Conservation (phyloP, 2,113 vertebrate genomes). For the Pelobates fuscus region DNA sequence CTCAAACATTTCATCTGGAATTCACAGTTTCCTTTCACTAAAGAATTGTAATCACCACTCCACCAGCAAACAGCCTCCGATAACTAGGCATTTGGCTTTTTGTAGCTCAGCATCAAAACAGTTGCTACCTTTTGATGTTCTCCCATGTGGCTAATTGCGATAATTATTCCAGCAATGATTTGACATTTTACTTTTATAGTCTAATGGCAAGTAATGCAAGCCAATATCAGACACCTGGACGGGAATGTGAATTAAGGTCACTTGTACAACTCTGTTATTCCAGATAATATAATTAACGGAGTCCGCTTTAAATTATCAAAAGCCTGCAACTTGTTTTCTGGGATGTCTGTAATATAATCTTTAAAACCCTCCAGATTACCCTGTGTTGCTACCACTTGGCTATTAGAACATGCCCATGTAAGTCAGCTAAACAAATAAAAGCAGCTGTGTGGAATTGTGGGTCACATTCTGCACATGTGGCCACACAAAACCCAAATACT, state of each 20-base stretch:
- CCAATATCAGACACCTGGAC: constrained; percentile 13
- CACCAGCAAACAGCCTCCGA: constrained; percentile 24
- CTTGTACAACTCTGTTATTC: constrained; percentile 2
- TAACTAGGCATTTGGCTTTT: constrained; percentile 37
- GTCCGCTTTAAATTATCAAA: background rate
- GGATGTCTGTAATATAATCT: background rate
- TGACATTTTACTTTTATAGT: constrained; percentile 20
- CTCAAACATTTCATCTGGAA: constrained; percentile 48
- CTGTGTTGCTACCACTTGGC: no score
- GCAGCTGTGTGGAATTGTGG: no score
- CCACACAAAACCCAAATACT: no score
- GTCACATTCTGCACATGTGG: no score
- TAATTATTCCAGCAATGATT: constrained; percentile 44
- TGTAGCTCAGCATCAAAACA: constrained; percentile 41
- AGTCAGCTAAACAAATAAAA: no score
- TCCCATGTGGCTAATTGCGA: constrained; percentile 41
- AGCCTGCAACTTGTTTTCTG: background rate
- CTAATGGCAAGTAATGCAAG: constrained; percentile 27
- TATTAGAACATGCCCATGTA: no score
- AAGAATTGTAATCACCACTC: constrained; percentile 38
- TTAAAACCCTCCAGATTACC: no score
- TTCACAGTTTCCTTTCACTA: constrained; percentile 43
- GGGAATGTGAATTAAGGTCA: background rate
- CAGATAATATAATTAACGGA: background rate
- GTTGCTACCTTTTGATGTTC: constrained; percentile 36